Conservation (phyloP, 1,140 invertebrate species). For the Alviniconcha marisindica region DNA sequence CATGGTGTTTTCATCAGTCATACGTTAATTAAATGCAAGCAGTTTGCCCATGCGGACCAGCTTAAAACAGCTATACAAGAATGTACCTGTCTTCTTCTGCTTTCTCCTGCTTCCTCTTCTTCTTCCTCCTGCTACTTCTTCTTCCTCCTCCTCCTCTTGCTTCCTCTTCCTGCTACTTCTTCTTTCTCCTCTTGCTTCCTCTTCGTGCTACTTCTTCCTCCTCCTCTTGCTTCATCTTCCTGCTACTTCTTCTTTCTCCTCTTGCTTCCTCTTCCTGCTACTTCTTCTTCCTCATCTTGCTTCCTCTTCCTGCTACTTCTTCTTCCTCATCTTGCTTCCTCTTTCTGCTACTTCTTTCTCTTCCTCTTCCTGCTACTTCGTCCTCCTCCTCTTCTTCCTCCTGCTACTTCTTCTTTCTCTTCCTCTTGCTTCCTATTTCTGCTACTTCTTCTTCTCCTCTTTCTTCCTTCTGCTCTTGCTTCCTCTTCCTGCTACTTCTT, state of each 20-base stretch:
- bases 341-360: not conserved
- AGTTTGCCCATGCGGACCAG: too few species aligned
- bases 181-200: not conserved
- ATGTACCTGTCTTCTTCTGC: too few species aligned
- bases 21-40: too few species aligned
- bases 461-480: slow-evolving; percentile 19
- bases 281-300: too few species aligned
- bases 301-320: not conserved
- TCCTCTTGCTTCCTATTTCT: not conserved
- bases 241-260: slow-evolving; percentile 2
- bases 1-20: too few species aligned
- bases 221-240: not conserved
- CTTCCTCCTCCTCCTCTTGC: too few species aligned
- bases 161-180: too few species aligned
- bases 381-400: not conserved
- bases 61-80: too few species aligned
- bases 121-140: too few species aligned
- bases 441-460: not conserved
- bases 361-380: not conserved
- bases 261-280: not conserved
- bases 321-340: not conserved
- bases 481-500: too few species aligned
- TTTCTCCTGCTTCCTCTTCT: too few species aligned
- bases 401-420: not conserved
- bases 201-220: not conserved